A percentile compares a stretch with the other conserved stretches of the same genome.
Conservation (phyloP, 2,797 vertebrate genomes). For the Chanos chanos region DNA sequence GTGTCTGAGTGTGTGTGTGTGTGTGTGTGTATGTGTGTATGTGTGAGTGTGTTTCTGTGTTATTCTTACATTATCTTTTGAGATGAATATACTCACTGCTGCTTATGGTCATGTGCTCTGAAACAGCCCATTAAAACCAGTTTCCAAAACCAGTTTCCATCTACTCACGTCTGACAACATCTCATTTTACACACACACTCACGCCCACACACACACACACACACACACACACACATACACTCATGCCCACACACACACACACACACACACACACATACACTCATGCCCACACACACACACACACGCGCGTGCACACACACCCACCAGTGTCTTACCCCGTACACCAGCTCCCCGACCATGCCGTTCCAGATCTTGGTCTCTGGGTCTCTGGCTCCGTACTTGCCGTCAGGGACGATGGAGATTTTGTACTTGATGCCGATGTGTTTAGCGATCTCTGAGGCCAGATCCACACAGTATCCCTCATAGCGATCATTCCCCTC, state of each 20-base stretch:
- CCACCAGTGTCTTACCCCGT: constrained; percentile 88
- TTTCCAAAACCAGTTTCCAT: too few relatives aligned
- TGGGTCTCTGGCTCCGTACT: constrained; percentile 96
- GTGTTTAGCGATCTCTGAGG: constrained; percentile 98
- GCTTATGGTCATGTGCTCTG: too few relatives aligned
- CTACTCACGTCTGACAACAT: too few relatives aligned
- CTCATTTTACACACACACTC: too few relatives aligned
- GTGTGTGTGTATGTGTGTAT: too few relatives aligned
- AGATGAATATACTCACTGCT: too few relatives aligned
- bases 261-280: constrained; percentile 21
- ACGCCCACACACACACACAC: too few relatives aligned
- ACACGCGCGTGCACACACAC: not conserved
- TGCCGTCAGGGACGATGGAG: constrained; percentile 96
- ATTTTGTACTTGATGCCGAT: constrained; percentile 99
- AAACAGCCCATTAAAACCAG: too few relatives aligned
- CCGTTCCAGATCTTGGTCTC: constrained; percentile 99
- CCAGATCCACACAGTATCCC: constrained; percentile 98
- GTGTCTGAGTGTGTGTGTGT: too few relatives aligned
- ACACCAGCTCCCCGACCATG: constrained; percentile 99
- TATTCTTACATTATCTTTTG: too few relatives aligned
- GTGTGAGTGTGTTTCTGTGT: too few relatives aligned
- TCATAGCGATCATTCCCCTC: constrained; percentile 98
- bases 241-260: constrained; percentile 12
- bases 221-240: too few relatives aligned
- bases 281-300: not conserved